Evolutionary conservation across 2,797 vertebrate genomes (phyloP).

Genomic region (Bovichtus diacanthus): DNA sequence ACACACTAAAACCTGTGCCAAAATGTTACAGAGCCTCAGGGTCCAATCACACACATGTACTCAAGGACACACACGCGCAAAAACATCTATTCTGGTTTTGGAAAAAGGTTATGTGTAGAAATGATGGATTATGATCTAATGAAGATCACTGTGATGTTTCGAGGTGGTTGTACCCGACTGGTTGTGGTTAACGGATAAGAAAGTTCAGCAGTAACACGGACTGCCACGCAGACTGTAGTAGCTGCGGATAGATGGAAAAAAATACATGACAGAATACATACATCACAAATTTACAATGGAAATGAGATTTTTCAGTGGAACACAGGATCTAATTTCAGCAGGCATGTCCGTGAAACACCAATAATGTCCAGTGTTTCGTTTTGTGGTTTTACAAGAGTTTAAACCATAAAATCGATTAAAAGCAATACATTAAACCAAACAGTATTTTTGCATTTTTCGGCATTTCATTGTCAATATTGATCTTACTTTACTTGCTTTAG

Average conservation of each 20-base stretch:
- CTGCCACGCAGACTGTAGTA: conserved; percentile 57
- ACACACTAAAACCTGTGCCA: conserved; percentile 64
- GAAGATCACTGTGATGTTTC: conserved; percentile 52
- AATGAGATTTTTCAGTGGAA: conserved; percentile 37
- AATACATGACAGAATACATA: conserved; percentile 39
- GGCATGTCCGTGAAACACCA: conserved; percentile 38
- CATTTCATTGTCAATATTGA: conserved; percentile 80
- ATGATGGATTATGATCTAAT: conserved; percentile 65
- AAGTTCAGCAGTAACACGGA: conserved; percentile 54
- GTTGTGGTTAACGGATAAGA: conserved; percentile 53
- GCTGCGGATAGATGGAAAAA: conserved; percentile 42
- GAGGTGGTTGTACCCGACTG: conserved; percentile 34
- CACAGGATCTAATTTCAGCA: conserved; percentile 49
- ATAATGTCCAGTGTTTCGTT: conserved; percentile 45
- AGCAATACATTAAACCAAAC: conserved; percentile 84
- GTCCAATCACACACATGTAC: conserved; percentile 35
- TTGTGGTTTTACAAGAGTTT: conserved; percentile 58
- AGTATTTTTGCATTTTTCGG: conserved; percentile 83
- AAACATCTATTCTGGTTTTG: conserved; percentile 46
- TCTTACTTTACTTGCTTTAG: conserved; percentile 83
- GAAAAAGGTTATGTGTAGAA: conserved; percentile 44
- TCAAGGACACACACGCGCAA: conserved; percentile 41
- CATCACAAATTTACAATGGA: conserved; percentile 56
- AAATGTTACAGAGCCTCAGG: conserved; percentile 70
- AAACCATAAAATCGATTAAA: conserved; percentile 64